These are phyloP conservation scores for Sebastes glaucus DNA, from an alignment of 2,797 vertebrate genomes.

Conservation along the genomic window DNA sequence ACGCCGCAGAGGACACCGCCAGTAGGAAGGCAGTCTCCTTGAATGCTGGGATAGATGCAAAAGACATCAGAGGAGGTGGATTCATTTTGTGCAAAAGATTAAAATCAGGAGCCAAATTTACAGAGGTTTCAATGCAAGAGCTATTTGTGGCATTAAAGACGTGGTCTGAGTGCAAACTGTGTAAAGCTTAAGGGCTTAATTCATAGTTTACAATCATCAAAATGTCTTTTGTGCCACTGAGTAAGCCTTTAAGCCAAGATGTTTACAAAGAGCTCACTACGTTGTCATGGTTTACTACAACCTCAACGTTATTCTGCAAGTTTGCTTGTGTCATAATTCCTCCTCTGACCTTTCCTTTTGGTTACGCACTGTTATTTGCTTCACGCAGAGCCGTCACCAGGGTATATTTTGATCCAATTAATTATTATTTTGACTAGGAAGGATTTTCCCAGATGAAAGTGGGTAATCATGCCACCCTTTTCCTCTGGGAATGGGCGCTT, in stretches of 20 bases:
- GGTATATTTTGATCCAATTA: conserved; percentile 86
- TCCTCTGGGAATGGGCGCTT: conserved; percentile 87
- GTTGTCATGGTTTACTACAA: conserved; percentile 58
- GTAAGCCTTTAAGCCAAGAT: conserved; percentile 9
- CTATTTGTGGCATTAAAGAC: background rate
- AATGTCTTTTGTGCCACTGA: background rate
- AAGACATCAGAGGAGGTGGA: conserved; percentile 11
- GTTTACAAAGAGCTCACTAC: conserved; percentile 46
- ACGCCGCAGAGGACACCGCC: conserved; percentile 91
- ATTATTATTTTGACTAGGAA: conserved; percentile 89
- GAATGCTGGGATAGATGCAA: conserved; percentile 84
- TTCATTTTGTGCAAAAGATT: background rate
- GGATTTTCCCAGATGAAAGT: conserved; percentile 87
- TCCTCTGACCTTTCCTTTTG: conserved; percentile 56
- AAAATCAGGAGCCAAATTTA: background rate
- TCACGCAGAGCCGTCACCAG: conserved; percentile 65
- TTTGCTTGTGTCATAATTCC: conserved; percentile 59
- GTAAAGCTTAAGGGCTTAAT: background rate
- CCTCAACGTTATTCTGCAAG: conserved; percentile 46
- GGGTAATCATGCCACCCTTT: conserved; percentile 84
- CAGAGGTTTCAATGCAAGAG: background rate
- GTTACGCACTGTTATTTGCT: conserved; percentile 73
- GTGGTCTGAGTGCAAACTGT: background rate
- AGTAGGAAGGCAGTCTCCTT: conserved; percentile 97
- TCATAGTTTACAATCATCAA: background rate